Base-by-base conservation (phyloP, 1,140 invertebrate genomes). In the Apocrypta bakeri region DNA sequence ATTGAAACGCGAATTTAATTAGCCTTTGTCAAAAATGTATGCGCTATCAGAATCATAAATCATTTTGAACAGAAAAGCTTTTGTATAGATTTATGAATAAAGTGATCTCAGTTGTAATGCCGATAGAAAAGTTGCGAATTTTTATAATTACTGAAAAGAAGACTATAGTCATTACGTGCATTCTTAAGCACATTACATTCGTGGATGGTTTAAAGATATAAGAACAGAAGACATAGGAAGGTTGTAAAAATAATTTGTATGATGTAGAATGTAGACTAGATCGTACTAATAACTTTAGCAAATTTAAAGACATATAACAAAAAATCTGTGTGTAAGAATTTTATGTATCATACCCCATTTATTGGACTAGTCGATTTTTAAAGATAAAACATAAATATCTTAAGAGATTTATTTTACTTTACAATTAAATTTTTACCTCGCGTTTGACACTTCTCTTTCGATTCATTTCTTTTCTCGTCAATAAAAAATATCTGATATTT, bases 301-400 rank as follows among this genome's bases (percentile, higher is more conserved):
- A 17, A 75, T 73, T 78, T 82, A 78, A 14, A 72, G 33, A 78
- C 76, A 27, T 73, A 78, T 77, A 76, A 68, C 9, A 8, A 66
- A n/a, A 25, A 66, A 27, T 21, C 24, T 27, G 27, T 66, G 27
- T 29, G 8, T 75, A 81, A 81, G 9, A 68, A 12, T 68, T 37
- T 66, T 69, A n/a, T 83, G 82, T 79, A 83, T 79, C 27, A 83
- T 83, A 83, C 17, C 61, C 61, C 25, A 66, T 71, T 79, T 79
- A 78, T 79, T 79, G 76, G 76, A 83, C 82, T 83, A 83, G 76
- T 83, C 82, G 75, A 79, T 83, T 79, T 78, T 40, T 66, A 48
- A 6, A 6, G 48, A 56, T 56, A 2, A 56, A 56, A 56, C 48
- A 3, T n/a, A n/a, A 1, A 56, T 17, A 56, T 21, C 2, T n/a